phyloP scores from a whole-genome alignment of 2,888 invertebrate genomes.

The Clepsis dumicolana region DNA sequence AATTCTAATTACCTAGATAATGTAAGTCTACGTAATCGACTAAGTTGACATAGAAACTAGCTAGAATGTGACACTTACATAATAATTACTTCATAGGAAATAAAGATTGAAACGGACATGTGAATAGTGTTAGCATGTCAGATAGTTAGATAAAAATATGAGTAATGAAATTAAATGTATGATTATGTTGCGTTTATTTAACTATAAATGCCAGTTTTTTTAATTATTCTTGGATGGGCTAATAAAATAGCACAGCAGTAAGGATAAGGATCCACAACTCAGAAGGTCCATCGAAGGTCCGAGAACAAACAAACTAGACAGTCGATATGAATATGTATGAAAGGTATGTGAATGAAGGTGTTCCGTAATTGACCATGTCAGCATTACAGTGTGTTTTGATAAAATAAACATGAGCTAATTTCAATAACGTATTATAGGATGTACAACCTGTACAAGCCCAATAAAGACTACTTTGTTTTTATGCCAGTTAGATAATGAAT shows the following conservation, averaged over 20 bases:
- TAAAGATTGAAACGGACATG: slow-evolving; percentile 10
- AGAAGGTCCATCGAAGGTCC: slow-evolving; percentile 22
- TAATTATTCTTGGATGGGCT: background rate
- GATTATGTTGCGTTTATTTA: background rate
- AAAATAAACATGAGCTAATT: background rate
- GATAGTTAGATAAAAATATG: slow-evolving; percentile 1
- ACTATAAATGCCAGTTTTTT: no score
- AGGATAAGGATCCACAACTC: slow-evolving; percentile 21
- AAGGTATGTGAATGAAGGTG: slow-evolving; percentile 8
- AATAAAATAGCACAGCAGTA: background rate
- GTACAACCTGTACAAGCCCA: no score
- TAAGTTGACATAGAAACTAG: slow-evolving; percentile 10
- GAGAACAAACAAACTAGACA: slow-evolving; percentile 27
- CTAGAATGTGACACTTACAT: slow-evolving; percentile 15
- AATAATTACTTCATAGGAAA: slow-evolving; percentile 24
- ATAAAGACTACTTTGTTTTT: no score
- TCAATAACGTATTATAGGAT: background rate
- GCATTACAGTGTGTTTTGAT: background rate
- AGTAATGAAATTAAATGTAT: background rate
- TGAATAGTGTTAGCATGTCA: slow-evolving; percentile 21
- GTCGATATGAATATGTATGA: slow-evolving; percentile 36
- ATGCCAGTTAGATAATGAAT: no score
- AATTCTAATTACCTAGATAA: slow-evolving; percentile 2
- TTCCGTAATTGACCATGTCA: slow-evolving; percentile 15
- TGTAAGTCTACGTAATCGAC: slow-evolving; percentile 11